A percentile compares a stretch with the other conserved stretches of the same genome.
Evolutionary conservation across 2,888 invertebrate genomes (phyloP).

Genomic region (Griposia aprilina): DNA sequence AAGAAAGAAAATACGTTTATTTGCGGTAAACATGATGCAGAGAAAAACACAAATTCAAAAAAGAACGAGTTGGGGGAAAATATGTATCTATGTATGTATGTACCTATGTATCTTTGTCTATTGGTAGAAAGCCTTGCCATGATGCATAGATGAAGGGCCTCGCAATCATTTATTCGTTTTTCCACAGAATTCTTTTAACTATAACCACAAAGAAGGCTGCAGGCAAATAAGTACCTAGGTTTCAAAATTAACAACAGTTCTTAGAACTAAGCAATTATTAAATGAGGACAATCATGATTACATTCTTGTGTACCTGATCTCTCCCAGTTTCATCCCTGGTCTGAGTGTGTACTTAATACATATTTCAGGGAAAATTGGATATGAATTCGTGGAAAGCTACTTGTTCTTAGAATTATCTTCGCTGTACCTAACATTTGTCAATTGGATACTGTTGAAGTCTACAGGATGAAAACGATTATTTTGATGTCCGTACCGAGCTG

Average conservation of each 20-base stretch:
- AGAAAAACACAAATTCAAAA: too few species aligned
- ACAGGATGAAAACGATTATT: background rate
- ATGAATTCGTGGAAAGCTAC: slow-evolving; percentile 1
- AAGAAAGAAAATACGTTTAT: too few species aligned
- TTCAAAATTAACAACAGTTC: slow-evolving; percentile 1
- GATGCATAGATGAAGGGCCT: background rate
- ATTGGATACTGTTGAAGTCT: background rate
- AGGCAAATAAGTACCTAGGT: background rate
- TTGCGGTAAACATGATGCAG: too few species aligned
- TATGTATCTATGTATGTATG: background rate
- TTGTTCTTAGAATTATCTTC: slow-evolving; percentile 9
- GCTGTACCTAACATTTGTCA: background rate
- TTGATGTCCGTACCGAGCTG: background rate
- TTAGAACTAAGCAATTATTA: slow-evolving; percentile 6
- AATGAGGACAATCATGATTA: background rate
- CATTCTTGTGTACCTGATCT: background rate
- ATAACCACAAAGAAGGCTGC: background rate
- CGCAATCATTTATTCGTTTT: background rate
- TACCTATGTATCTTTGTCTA: background rate
- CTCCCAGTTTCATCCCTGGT: slow-evolving; percentile 2
- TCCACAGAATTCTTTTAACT: too few species aligned
- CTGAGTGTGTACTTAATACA: background rate
- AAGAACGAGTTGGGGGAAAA: background rate
- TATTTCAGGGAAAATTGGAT: slow-evolving; percentile 23
- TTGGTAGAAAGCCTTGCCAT: background rate